Evolutionary conservation across 2,888 invertebrate species (phyloP).

Genomic region (Sinohyriopsis cumingii): DNA sequence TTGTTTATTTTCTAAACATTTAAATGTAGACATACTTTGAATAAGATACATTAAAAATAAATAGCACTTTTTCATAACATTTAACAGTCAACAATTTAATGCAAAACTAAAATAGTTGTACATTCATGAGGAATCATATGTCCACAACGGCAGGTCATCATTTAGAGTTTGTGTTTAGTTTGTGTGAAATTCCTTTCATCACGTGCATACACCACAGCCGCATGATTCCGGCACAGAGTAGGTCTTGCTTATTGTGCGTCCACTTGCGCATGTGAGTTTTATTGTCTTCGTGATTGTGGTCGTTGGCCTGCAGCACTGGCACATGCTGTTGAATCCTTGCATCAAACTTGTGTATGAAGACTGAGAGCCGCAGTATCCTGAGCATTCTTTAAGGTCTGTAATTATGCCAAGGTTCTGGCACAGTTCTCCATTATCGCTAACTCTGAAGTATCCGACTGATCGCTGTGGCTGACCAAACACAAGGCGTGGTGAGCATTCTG

Average conservation of each 20-base stretch:
- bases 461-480: conserved; percentile 46
- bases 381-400: conserved; percentile 52
- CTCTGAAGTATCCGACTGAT: conserved; percentile 52
- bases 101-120: too few species aligned
- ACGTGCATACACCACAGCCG: conserved; percentile 49
- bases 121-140: too few species aligned
- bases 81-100: too few species aligned
- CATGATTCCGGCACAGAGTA: conserved; percentile 52
- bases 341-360: conserved; percentile 47
- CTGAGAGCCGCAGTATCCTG: conserved; percentile 55
- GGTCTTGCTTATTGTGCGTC: conserved; percentile 43
- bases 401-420: conserved; percentile 53
- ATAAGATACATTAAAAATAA: too few species aligned
- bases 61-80: too few species aligned
- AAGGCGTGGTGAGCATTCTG: conserved; percentile 48
- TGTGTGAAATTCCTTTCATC: too few species aligned
- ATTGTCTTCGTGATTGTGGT: conserved; percentile 36
- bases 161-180: too few species aligned
- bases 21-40: too few species aligned
- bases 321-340: conserved; percentile 48
- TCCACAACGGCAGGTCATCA: too few species aligned
- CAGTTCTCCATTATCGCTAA: conserved; percentile 38
- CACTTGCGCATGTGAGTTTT: conserved; percentile 48
- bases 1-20: too few species aligned
- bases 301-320: conserved; percentile 55